Percentiles rank a stretch among this genome's conserved stretches.
Evolutionary conservation across 2,888 invertebrate genomes (phyloP).

Genomic region (Tanaodytes sp.): DNA sequence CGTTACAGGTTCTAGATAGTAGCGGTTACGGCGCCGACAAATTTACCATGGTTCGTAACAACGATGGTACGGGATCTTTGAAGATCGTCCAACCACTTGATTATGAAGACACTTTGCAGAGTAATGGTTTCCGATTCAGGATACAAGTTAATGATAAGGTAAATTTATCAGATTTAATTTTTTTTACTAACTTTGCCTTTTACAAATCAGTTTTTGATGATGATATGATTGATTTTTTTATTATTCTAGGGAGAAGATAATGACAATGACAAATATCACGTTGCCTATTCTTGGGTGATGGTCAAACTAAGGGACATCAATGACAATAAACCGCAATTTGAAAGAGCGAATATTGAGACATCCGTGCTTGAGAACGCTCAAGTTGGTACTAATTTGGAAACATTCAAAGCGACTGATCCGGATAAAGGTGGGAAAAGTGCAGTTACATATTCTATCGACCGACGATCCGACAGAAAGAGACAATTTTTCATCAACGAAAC

Average conservation of each 20-base stretch:
- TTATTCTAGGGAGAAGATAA: slow-evolving; percentile 85
- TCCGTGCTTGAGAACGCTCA: slow-evolving; percentile 93
- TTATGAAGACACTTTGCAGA: slow-evolving; percentile 94
- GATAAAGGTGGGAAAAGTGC: slow-evolving; percentile 96
- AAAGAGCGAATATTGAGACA: slow-evolving; percentile 93
- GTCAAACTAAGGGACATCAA: slow-evolving; percentile 95
- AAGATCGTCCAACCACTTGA: slow-evolving; percentile 96
- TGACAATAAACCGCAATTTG: slow-evolving; percentile 97
- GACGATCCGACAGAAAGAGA: slow-evolving; percentile 91
- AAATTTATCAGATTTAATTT: no score
- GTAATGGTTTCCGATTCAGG: slow-evolving; percentile 94
- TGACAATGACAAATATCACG: slow-evolving; percentile 97
- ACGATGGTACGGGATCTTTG: slow-evolving; percentile 94
- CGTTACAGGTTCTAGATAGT: slow-evolving; percentile 84
- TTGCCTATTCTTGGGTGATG: slow-evolving; percentile 95
- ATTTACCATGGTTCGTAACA: slow-evolving; percentile 96
- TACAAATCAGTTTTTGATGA: no score
- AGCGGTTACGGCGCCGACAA: slow-evolving; percentile 96
- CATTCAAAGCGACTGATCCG: slow-evolving; percentile 95
- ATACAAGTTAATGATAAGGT: slow-evolving; percentile 93
- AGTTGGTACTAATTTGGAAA: slow-evolving; percentile 91
- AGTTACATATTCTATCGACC: slow-evolving; percentile 92
- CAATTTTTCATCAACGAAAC: slow-evolving; percentile 96
- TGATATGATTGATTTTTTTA: no score
- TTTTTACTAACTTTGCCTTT: no score